A percentile compares a stretch with the other conserved stretches of the same genome.
Evolutionary conservation across 1,140 invertebrate genomes (phyloP).

Genomic region (Calliphora vicina): DNA sequence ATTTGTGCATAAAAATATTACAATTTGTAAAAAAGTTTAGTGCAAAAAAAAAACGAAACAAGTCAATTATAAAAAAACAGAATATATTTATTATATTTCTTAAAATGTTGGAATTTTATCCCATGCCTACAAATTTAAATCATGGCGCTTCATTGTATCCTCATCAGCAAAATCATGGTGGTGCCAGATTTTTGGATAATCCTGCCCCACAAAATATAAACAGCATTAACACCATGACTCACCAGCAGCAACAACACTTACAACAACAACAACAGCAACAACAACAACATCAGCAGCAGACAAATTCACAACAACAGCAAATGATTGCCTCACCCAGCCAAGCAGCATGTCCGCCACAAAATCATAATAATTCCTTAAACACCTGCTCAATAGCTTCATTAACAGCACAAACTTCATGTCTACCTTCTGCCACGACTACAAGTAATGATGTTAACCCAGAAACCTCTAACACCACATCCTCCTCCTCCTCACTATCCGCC

Average conservation of each 20-base stretch:
- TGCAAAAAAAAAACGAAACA: not conserved
- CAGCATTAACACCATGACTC: slow-evolving; percentile 44
- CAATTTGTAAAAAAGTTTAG: not conserved
- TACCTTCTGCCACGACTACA: slow-evolving; percentile 50
- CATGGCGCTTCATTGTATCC: slow-evolving; percentile 58
- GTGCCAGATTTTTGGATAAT: slow-evolving; percentile 58
- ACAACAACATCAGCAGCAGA: not conserved
- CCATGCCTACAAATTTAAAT: slow-evolving; percentile 62
- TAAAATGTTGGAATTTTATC: slow-evolving; percentile 62
- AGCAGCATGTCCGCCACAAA: slow-evolving; percentile 37
- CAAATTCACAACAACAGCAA: slow-evolving; percentile 26
- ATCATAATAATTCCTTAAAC: slow-evolving; percentile 39
- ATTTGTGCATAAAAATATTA: not conserved
- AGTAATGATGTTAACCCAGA: slow-evolving; percentile 44
- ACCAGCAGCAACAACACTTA: slow-evolving; percentile 42
- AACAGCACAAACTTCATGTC: slow-evolving; percentile 24
- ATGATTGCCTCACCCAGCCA: slow-evolving; percentile 37
- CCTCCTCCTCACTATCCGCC: not conserved
- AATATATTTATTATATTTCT: slow-evolving; percentile 11
- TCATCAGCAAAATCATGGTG: slow-evolving; percentile 61
- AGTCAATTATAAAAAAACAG: slow-evolving; percentile 10
- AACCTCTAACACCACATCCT: not conserved
- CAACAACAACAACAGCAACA: slow-evolving; percentile 37
- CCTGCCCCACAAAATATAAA: slow-evolving; percentile 47
- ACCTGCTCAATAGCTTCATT: slow-evolving; percentile 30